Percentiles rank a stretch among this genome's conserved stretches.
Conservation (phyloP, 2,888 invertebrate genomes). For the Folsomia candida region DNA sequence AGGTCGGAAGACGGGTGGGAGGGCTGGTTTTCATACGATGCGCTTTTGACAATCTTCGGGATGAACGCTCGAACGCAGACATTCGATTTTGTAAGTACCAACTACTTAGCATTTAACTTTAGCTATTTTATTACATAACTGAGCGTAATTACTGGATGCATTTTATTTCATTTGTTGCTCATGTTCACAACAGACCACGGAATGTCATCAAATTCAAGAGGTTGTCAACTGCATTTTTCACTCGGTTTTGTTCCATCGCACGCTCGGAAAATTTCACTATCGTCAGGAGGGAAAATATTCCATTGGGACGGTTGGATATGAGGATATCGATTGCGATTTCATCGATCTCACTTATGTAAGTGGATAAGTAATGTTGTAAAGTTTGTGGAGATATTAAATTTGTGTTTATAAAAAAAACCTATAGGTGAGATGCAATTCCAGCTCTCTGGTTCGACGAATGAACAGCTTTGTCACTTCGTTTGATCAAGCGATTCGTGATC, state of each 20-base stretch:
- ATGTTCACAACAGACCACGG: constrained; percentile 60
- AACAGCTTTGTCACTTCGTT: constrained; percentile 62
- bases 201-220: constrained; percentile 88
- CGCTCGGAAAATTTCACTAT: constrained; percentile 89
- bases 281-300: constrained; percentile 92
- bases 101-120: background rate
- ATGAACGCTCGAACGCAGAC: constrained; percentile 57
- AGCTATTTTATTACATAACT: background rate
- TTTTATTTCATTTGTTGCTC: no score
- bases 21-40: background rate
- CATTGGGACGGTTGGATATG: constrained; percentile 90
- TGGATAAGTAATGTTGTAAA: constrained; percentile 25
- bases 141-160: background rate
- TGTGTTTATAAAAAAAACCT: constrained; percentile 6
- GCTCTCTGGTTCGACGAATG: constrained; percentile 68
- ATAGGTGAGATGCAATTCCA: constrained; percentile 79
- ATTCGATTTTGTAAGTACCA: constrained; percentile 55
- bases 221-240: constrained; percentile 88
- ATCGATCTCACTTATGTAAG: constrained; percentile 93
- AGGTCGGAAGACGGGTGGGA: background rate
- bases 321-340: constrained; percentile 96
- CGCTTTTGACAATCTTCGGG: constrained; percentile 11
- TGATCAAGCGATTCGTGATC: constrained; percentile 54
- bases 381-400: constrained; percentile 30
- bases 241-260: constrained; percentile 85